phyloP scores from a whole-genome alignment of 2,888 invertebrate genomes.

The Ophioninae sp. region DNA sequence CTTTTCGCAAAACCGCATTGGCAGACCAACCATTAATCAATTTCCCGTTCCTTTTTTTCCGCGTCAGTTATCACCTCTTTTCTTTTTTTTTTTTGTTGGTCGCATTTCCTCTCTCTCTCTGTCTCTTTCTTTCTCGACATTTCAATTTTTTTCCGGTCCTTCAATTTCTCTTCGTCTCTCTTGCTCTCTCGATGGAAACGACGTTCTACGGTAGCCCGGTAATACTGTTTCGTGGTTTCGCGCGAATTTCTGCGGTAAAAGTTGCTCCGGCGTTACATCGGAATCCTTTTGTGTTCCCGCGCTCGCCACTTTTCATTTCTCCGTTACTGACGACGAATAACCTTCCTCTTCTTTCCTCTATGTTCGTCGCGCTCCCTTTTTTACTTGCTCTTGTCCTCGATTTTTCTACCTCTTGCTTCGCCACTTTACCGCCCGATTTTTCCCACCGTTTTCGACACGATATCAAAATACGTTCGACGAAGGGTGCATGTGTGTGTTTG shows the following conservation, averaged over 20 bases:
- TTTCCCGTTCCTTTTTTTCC: slow-evolving; percentile 64
- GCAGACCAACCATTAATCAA: slow-evolving; percentile 75
- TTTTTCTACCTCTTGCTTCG: slow-evolving; percentile 13
- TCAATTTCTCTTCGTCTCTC: slow-evolving; percentile 12
- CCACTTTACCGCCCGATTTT: slow-evolving; percentile 42
- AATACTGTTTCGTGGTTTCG: slow-evolving; percentile 73
- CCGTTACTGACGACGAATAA: slow-evolving; percentile 40
- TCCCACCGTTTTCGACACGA: slow-evolving; percentile 16
- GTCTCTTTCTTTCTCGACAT: slow-evolving; percentile 13
- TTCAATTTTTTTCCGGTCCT: slow-evolving; percentile 17
- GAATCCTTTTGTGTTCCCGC: slow-evolving; percentile 72
- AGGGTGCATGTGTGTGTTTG: not conserved
- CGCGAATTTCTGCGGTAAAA: slow-evolving; percentile 71
- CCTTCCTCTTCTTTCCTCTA: slow-evolving; percentile 1
- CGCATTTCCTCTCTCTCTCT: not conserved
- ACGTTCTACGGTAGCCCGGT: slow-evolving; percentile 64
- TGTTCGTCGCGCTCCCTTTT: not conserved
- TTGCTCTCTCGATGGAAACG: slow-evolving; percentile 14
- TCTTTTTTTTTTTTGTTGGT: slow-evolving; percentile 9
- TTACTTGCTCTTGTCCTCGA: slow-evolving; percentile 3
- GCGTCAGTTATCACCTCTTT: not conserved
- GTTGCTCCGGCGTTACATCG: slow-evolving; percentile 71
- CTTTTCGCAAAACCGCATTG: slow-evolving; percentile 71
- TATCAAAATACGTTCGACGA: slow-evolving; percentile 1
- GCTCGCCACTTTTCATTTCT: slow-evolving; percentile 67